Conservation (phyloP, 2,797 vertebrate genomes). For the Fratercula arctica region DNA sequence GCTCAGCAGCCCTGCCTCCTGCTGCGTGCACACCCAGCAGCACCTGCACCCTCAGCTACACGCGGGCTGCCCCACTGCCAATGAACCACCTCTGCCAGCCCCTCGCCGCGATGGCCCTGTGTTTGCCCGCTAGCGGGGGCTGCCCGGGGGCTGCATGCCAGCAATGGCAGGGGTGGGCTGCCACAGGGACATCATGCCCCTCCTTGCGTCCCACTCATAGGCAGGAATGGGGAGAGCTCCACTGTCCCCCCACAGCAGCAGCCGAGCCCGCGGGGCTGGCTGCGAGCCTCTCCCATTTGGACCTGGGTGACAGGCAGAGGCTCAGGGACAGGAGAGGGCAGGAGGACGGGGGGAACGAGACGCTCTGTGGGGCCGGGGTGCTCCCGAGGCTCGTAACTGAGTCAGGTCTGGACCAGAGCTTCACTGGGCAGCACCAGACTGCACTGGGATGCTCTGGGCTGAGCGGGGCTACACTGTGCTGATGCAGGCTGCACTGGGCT, state of each 20-base stretch:
- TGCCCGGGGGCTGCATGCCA: not conserved
- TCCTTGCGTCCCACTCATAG: not conserved
- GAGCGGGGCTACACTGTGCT: not conserved
- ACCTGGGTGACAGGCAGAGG: no score
- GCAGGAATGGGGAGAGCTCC: not conserved
- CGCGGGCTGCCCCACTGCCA: not conserved
- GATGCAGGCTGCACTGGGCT: not conserved
- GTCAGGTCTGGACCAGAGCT: not conserved
- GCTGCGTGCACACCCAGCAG: not conserved
- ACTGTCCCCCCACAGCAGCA: not conserved
- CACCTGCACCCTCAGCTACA: not conserved
- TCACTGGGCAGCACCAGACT: not conserved
- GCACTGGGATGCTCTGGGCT: not conserved
- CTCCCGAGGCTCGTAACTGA: not conserved
- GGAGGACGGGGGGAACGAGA: not conserved
- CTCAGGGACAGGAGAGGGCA: not conserved
- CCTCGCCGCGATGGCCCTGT: rapidly evolving
- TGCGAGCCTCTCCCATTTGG: not conserved
- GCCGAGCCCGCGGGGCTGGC: not conserved
- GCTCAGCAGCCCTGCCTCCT: not conserved
- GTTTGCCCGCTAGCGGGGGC: not conserved
- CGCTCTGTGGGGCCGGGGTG: not conserved
- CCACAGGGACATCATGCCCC: not conserved
- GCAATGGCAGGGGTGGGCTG: not conserved
- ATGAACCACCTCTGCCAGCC: not conserved